Conservation (phyloP, 64 coral and sea anemone genomes). For the Stichodactyla mertensii region DNA sequence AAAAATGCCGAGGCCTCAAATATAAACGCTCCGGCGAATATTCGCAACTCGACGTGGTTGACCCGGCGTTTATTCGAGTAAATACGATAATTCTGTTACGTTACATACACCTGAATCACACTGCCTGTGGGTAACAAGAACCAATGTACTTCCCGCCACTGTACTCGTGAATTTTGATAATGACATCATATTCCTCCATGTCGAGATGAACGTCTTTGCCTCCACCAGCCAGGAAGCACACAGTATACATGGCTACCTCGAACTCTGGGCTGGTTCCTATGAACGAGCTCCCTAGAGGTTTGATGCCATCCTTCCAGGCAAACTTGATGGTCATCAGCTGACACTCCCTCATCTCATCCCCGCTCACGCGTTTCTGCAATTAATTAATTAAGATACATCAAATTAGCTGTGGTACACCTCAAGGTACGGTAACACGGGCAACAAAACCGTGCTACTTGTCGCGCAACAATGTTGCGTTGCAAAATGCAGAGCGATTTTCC, state of each 20-base stretch:
- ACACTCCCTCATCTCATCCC: slow-evolving; percentile 52
- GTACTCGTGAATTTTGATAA: slow-evolving; percentile 32
- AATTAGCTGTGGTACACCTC: too few species aligned
- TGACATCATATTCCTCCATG: slow-evolving; percentile 83
- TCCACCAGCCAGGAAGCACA: slow-evolving; percentile 75
- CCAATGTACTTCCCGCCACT: slow-evolving; percentile 32
- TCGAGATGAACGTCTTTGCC: slow-evolving; percentile 75
- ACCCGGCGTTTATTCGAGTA: too few species aligned
- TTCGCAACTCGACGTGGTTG: too few species aligned
- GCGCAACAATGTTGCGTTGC: too few species aligned
- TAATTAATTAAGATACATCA: too few species aligned
- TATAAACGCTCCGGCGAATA: too few species aligned
- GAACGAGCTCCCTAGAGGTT: slow-evolving; percentile 86
- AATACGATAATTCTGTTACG: neutral
- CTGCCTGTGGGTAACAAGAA: slow-evolving; percentile 31
- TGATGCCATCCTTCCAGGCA: slow-evolving; percentile 79
- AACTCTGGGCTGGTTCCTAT: slow-evolving; percentile 98
- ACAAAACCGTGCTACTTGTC: too few species aligned
- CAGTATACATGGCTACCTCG: slow-evolving; percentile 91
- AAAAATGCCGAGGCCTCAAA: too few species aligned
- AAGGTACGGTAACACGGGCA: too few species aligned
- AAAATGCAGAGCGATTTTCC: too few species aligned
- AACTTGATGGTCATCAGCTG: slow-evolving; percentile 92
- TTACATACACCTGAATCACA: neutral
- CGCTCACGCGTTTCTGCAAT: slow-evolving; percentile 43